phyloP scores from a whole-genome alignment of 2,888 invertebrate genomes.

The Eumacrocentrus americanus region DNA sequence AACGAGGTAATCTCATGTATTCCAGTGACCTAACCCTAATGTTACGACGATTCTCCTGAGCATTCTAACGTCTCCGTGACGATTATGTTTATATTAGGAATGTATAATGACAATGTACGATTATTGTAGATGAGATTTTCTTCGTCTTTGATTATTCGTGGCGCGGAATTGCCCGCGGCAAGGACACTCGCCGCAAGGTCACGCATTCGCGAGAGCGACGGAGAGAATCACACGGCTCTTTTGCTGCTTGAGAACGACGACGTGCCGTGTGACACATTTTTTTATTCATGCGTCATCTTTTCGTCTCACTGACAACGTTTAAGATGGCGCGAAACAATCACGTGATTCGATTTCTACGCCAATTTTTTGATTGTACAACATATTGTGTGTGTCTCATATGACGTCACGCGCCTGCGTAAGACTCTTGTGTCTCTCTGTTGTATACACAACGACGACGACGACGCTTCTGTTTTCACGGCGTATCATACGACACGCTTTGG shows the following conservation, averaged over 20 bases:
- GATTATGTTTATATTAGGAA: not conserved
- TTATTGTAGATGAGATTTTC: constrained; percentile 3
- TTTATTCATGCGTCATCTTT: not conserved
- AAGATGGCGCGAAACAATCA: not conserved
- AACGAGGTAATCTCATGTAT: not conserved
- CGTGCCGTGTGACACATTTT: constrained; percentile 16
- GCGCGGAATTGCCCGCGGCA: constrained; percentile 37
- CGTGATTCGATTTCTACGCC: not conserved
- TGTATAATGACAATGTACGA: not conserved
- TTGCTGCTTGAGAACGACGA: no score
- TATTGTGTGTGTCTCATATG: not conserved
- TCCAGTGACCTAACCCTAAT: not conserved
- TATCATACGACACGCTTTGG: not conserved
- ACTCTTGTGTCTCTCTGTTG: not conserved
- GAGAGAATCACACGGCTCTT: not conserved
- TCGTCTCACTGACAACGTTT: not conserved
- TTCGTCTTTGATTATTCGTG: constrained; percentile 24
- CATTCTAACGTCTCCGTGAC: not conserved
- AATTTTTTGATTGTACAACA: not conserved
- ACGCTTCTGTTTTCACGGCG: not conserved
- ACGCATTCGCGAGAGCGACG: constrained; percentile 2
- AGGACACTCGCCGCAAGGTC: constrained; percentile 37
- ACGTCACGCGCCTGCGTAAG: constrained; percentile 1
- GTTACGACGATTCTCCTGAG: not conserved
- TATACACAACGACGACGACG: not conserved